A percentile compares a stretch with the other conserved stretches of the same genome.
phyloP scores from a whole-genome alignment of 2,888 invertebrate species.

The Frankliniella intonsa region DNA sequence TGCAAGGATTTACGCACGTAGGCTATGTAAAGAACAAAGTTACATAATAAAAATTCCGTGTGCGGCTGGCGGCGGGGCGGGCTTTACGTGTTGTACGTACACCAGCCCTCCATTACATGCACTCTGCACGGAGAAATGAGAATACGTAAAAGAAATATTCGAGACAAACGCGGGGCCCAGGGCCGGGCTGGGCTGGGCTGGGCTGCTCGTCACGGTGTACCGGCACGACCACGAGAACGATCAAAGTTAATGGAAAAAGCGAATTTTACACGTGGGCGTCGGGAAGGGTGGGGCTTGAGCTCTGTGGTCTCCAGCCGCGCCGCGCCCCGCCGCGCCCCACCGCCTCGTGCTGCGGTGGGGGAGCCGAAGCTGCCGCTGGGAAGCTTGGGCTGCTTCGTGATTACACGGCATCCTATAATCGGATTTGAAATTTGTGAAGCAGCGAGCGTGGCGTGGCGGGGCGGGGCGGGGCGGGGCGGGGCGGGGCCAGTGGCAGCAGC shows the following conservation, averaged over 20 bases:
- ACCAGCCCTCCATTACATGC: not conserved
- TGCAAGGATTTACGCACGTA: no score
- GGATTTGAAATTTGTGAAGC: slow-evolving; percentile 25
- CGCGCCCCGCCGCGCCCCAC: not conserved
- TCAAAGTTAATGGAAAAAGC: slow-evolving; percentile 19
- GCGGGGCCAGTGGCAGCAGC: not conserved
- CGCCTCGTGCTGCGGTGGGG: not conserved
- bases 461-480: not conserved
- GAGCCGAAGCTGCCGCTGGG: not conserved
- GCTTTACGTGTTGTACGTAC: not conserved
- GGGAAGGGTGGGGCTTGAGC: not conserved
- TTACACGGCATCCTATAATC: slow-evolving; percentile 26
- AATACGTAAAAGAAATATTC: not conserved
- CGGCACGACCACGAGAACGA: not conserved
- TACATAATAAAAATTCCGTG: no score
- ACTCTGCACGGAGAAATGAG: not conserved
- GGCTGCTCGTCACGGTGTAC: no score
- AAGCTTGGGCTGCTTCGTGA: not conserved
- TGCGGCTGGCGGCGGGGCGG: no score
- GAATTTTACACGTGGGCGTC: slow-evolving; percentile 19
- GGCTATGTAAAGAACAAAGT: no score
- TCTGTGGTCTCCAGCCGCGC: not conserved
- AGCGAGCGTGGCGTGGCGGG: not conserved
- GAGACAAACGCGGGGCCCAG: not conserved
- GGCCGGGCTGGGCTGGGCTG: not conserved